These are phyloP conservation scores for Arenicola marina DNA, from an alignment of 2,888 invertebrate species.

Conservation along the genomic window DNA sequence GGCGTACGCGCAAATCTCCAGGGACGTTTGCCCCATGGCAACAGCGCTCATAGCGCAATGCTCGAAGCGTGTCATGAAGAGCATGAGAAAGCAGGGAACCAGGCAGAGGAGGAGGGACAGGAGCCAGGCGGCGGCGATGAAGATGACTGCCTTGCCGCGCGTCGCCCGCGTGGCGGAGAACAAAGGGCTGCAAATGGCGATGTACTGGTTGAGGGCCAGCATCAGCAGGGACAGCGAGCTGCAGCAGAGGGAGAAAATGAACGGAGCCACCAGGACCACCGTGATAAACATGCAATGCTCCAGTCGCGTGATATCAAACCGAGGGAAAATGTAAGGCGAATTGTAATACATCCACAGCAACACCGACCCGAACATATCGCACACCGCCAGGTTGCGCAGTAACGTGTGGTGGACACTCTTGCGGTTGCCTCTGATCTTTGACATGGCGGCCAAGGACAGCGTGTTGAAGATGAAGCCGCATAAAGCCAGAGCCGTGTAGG, in stretches of 20 bases:
- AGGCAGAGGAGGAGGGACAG: conserved; percentile 23
- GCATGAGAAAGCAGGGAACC: conserved; percentile 28
- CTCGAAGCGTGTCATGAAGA: conserved; percentile 18
- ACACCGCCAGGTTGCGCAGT: conserved; percentile 34
- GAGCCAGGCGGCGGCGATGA: conserved; percentile 28
- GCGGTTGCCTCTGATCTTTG: conserved; percentile 36
- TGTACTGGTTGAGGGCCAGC: conserved; percentile 36
- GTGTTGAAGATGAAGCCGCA: conserved; percentile 39
- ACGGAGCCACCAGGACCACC: conserved; percentile 29
- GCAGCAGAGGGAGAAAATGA: conserved; percentile 28
- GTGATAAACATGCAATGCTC: conserved; percentile 33
- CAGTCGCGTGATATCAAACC: conserved; percentile 19
- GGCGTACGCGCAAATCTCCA: conserved; percentile 35
- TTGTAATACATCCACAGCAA: conserved; percentile 39
- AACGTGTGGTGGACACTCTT: conserved; percentile 40
- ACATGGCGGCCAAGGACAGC: conserved; percentile 47
- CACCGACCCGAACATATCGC: conserved; percentile 31
- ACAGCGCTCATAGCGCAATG: conserved; percentile 21
- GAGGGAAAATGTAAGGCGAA: conserved; percentile 31
- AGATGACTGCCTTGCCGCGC: conserved; percentile 17
- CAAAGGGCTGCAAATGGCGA: conserved; percentile 37
- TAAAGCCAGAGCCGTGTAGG: conserved; percentile 27
- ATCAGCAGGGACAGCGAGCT: conserved; percentile 32
- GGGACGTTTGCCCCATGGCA: conserved; percentile 19
- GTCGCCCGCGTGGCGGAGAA: conserved; percentile 32